Base-by-base conservation (phyloP, 2,888 invertebrate species). In the Hesperia comma region DNA sequence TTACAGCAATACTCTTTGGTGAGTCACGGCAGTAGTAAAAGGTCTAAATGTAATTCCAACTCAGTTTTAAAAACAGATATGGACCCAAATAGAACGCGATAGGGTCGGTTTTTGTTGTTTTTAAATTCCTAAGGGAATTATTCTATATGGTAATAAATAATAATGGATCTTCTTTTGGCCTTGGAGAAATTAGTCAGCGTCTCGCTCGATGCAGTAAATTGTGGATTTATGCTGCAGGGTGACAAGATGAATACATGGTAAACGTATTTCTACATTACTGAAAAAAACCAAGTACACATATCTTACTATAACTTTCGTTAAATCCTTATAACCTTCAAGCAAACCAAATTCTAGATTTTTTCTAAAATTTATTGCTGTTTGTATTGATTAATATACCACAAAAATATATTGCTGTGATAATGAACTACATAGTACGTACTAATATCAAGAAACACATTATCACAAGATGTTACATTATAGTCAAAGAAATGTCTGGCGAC, bases 131-230 rank as follows among this genome's bases (percentile, higher is more conserved):
- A 72, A 74, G 75, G 72, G 75, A 75, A 80, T 79, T 75, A 81
- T 85, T 86, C 84, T 84, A 87, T 88, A 88, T 78, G 85, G 88
- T 79, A 87, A 90, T 90, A 91, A 91, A 91, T 90, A 90, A 90
- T 90, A 90, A 88, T 89, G 90, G 88, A 85, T 87, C 87, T 84
- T 87, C 87, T 81, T 26, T 79, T 82, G 88, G 85, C 90, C 90
- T 92, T 92, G 88, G 85, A 77, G 83, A 85, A 87, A 87, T 90
- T 90, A 92, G 90, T 91, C 89, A 89, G 77, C 79, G 81, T 81
- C 81, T 78, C 75, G 76, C 57, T 78, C 76, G 77, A 60, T 75
- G 77, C 74, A 75, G 77, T 82, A 80, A 77, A 79, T 80, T 73
- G 74, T 75, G 72, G 71, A 71, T 78, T 74, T 74, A 74, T 74